Conservation (phyloP, 2,113 vertebrate genomes). For the Physeter macrocephalus region DNA sequence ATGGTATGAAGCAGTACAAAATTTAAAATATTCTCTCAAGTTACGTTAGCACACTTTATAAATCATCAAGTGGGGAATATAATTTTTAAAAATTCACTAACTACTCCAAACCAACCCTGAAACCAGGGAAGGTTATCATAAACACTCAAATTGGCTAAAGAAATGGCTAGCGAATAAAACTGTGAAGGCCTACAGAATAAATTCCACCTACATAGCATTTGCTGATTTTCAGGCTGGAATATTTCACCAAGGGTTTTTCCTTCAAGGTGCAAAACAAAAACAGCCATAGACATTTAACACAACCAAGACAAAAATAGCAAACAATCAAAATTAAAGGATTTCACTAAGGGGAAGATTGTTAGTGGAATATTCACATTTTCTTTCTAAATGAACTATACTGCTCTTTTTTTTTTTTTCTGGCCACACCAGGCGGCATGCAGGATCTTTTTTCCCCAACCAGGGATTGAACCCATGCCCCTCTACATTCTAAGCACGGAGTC, state of each 20-base stretch:
- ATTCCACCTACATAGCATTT: neutral
- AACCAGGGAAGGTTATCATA: neutral
- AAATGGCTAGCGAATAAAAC: neutral
- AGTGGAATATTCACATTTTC: neutral
- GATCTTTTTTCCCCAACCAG: neutral
- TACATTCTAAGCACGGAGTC: neutral
- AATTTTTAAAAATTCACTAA: neutral
- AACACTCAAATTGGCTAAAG: neutral
- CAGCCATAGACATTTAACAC: neutral
- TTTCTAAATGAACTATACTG: neutral
- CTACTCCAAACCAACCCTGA: neutral
- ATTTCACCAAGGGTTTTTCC: neutral
- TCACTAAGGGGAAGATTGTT: neutral
- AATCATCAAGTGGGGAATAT: neutral
- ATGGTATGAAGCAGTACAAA: neutral
- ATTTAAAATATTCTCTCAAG: neutral
- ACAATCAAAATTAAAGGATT: neutral
- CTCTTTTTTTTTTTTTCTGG: neutral
- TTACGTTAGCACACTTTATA: neutral
- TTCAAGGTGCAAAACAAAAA: constrained; percentile 15
- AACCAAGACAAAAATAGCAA: neutral
- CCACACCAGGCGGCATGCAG: neutral
- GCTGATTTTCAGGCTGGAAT: neutral
- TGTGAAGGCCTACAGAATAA: neutral
- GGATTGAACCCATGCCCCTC: neutral